phyloP scores from a whole-genome alignment of 2,797 vertebrate species.

The Melanotaenia boesemani region DNA sequence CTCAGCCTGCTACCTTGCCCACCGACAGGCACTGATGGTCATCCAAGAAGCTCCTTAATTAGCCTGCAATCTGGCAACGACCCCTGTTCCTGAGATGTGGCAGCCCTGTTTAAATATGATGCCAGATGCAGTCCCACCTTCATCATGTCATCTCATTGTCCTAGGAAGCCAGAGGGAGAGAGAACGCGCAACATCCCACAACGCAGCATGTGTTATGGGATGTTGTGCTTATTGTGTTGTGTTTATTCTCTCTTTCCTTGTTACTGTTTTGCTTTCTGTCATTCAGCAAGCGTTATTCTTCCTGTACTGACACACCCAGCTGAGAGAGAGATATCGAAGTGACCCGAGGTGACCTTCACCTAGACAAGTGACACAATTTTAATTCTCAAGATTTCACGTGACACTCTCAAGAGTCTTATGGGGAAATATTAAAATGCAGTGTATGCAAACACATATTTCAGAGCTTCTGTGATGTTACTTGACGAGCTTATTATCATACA shows the following conservation, averaged over 20 bases:
- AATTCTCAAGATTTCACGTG: constrained; percentile 31
- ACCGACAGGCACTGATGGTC: constrained; percentile 88
- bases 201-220: constrained; percentile 73
- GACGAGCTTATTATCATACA: constrained; percentile 16
- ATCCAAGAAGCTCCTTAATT: constrained; percentile 90
- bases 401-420: constrained; percentile 1
- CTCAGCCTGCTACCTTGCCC: constrained; percentile 84
- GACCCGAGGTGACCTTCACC: constrained; percentile 71
- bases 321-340: constrained; percentile 50
- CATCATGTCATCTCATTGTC: constrained; percentile 86
- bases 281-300: constrained; percentile 34
- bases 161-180: constrained; percentile 75
- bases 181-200: constrained; percentile 71
- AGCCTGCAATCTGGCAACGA: constrained; percentile 88
- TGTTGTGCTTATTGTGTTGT: constrained; percentile 65
- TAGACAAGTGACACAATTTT: constrained; percentile 54
- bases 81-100: constrained; percentile 85
- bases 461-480: constrained; percentile 1
- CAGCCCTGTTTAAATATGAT: constrained; percentile 85
- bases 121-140: constrained; percentile 88
- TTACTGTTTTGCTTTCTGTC: constrained; percentile 69
- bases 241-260: constrained; percentile 57
- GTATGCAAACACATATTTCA: constrained; percentile 14
- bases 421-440: neutral
- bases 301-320: constrained; percentile 49